Conservation (phyloP, 2,113 vertebrate species). For the Sinocyclocheilus grahami region DNA sequence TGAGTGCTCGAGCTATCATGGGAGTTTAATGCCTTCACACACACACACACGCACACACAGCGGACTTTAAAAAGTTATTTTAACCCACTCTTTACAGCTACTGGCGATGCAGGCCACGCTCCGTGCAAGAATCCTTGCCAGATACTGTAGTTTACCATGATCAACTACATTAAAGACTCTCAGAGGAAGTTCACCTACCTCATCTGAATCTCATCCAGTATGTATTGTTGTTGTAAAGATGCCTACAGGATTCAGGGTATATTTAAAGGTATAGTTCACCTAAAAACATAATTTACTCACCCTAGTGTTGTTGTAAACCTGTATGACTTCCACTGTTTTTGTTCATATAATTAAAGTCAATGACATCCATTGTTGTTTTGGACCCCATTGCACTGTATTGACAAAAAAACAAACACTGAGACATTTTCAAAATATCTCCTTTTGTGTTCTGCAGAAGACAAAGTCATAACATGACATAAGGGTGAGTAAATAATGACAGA, state of each 20-base stretch:
- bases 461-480: neutral
- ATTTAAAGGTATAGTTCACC: neutral
- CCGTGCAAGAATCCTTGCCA: constrained; percentile 28
- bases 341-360: no score
- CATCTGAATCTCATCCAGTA: neutral
- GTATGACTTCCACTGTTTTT: neutral
- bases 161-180: constrained; percentile 18
- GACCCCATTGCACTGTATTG: neutral
- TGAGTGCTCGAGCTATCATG: constrained; percentile 62
- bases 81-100: constrained; percentile 19
- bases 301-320: neutral
- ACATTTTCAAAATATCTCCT: no score
- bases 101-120: constrained; percentile 18
- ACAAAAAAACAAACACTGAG: no score
- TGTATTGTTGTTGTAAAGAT: neutral
- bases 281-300: neutral
- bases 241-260: neutral
- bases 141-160: constrained; percentile 12
- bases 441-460: neutral
- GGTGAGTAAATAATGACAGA: neutral
- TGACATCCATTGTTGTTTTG: neutral
- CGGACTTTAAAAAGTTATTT: constrained; percentile 32
- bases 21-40: constrained; percentile 62
- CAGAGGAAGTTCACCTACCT: constrained; percentile 10
- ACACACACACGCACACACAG: constrained; percentile 44